Conservation (phyloP, 2,888 invertebrate species). For the Limnephilus rhombicus region DNA sequence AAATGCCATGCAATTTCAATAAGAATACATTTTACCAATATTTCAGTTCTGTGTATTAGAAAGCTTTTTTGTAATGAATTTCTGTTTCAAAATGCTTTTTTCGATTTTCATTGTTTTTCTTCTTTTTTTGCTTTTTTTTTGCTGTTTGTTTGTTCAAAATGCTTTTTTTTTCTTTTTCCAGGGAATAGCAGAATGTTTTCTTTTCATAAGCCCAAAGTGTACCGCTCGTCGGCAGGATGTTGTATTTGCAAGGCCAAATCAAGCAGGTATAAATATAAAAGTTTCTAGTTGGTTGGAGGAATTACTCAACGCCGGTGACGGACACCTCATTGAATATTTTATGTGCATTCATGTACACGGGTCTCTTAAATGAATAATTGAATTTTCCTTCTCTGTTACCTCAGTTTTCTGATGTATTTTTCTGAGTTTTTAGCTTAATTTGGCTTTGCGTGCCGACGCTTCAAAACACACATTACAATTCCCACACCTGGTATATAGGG, state of each 20-base stretch:
- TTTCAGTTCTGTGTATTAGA: neutral
- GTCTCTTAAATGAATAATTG: neutral
- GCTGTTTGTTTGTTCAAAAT: conserved; percentile 27
- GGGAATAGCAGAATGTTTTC: conserved; percentile 82
- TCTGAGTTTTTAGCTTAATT: neutral
- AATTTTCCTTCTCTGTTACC: conserved; percentile 43
- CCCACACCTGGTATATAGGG: neutral
- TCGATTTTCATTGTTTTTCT: conserved; percentile 3
- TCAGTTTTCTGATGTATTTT: neutral
- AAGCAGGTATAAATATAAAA: conserved; percentile 78
- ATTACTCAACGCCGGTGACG: neutral
- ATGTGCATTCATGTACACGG: neutral
- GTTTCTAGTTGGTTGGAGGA: conserved; percentile 8
- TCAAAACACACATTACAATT: neutral
- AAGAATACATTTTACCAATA: neutral
- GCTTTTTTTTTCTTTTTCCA: conserved; percentile 26
- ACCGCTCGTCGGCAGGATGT: conserved; percentile 88
- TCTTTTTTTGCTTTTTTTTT: conserved; percentile 11
- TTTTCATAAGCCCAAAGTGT: conserved; percentile 92
- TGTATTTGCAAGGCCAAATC: conserved; percentile 93
- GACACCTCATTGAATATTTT: neutral
- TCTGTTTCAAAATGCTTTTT: neutral
- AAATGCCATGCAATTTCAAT: neutral
- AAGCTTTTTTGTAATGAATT: neutral
- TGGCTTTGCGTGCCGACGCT: neutral